phyloP scores from a whole-genome alignment of 1,140 invertebrate species.

The Heliconius hewitsoni region DNA sequence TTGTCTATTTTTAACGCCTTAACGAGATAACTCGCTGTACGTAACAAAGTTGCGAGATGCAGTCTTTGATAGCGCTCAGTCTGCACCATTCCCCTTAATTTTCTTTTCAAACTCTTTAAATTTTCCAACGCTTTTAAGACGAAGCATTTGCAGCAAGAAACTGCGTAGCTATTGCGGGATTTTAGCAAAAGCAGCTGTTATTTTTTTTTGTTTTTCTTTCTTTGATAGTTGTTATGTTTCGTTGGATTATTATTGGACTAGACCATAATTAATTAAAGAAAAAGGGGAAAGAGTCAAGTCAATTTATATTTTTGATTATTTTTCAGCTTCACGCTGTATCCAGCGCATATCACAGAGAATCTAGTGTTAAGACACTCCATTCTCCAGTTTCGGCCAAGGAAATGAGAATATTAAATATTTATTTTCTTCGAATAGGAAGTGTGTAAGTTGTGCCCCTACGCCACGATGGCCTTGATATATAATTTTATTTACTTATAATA shows the following conservation, averaged over 20 bases:
- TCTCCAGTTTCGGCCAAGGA: no score
- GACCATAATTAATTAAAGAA: no score
- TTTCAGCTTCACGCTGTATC: no score
- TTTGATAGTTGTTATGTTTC: background rate
- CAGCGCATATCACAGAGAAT: no score
- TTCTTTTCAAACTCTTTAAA: conserved; percentile 75
- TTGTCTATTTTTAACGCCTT: conserved; percentile 65
- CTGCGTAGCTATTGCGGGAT: conserved; percentile 46
- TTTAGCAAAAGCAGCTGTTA: conserved; percentile 38
- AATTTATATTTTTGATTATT: no score
- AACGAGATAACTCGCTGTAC: conserved; percentile 72
- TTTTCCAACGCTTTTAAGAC: conserved; percentile 72
- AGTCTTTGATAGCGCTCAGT: conserved; percentile 59
- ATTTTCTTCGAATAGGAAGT: no score
- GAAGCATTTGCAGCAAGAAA: conserved; percentile 55
- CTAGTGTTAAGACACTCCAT: no score
- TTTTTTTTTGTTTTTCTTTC: background rate
- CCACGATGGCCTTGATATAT: no score
- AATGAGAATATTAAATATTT: no score
- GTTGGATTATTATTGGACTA: background rate
- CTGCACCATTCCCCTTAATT: conserved; percentile 64
- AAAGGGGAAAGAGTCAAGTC: no score
- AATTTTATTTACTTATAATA: no score
- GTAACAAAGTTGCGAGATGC: conserved; percentile 72
- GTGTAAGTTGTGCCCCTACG: no score